Evolutionary conservation across 2,113 vertebrate genomes (phyloP), one percentile per base, ranked within the genome.

Genomic region (Cyprinus carpio): DNA sequence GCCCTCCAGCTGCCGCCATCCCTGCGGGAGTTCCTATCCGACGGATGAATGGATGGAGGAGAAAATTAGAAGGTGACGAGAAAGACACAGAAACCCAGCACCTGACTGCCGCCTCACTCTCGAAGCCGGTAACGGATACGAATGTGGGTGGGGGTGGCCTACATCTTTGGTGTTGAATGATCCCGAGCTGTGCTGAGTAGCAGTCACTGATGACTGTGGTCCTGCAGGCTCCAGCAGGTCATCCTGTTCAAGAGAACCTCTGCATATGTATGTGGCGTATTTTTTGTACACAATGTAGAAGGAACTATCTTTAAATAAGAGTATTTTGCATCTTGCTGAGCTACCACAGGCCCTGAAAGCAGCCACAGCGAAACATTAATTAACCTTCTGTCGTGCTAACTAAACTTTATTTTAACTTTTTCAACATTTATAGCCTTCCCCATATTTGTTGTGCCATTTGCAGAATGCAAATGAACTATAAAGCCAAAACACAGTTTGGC

Each of bases 1-100:
- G 7, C 95, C 95, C 85, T 98, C 96, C 81, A 96, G 94, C 85
- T 96, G n/a, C 97, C 4, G 97, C 97, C 97, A 99, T 98, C 75
- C 43, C 69, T 40, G 34, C 18, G n/a, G 64, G 31, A 16, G 67
- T 31, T n/a, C n/a, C 23, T 82, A 46, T 58, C 81, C 6, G 74
- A 54, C 29, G 49, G 79, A 23, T 31, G 37, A 40, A 74, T n/a
- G 27, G 76, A 82, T 86, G 62, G 29, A 76, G 46, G 46, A 88
- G n/a, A 43, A 72, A 25, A 87, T 51, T 58, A 78, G 25, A 79
- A 75, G 65, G 20, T 25, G 75, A 86, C 15, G 51, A 78, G 64
- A 81, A 25, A 34, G 43, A 76, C 83, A 85, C 86, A 91, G 90
- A 89, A 75, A 72, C 87, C 87, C 85, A 92, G 92, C 90, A 93